Conservation (phyloP, 64 coral and sea anemone species). For the Montipora foliosa region DNA sequence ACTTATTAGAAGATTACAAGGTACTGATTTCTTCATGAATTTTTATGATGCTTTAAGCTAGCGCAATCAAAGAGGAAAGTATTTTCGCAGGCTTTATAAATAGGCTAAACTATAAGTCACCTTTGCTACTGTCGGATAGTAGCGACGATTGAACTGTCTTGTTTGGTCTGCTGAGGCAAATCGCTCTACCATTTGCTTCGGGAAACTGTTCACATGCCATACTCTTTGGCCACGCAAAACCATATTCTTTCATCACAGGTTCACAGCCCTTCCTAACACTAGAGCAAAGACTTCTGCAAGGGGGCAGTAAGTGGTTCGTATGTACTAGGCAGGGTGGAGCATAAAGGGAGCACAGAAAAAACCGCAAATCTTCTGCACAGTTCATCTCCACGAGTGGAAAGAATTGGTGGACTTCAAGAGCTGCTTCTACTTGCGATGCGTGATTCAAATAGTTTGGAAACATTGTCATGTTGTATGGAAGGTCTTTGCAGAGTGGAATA, state of each 20-base stretch:
- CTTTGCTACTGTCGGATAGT: background rate
- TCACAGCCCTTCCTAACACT: slow-evolving; percentile 36
- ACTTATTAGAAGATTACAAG: no score
- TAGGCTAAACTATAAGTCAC: background rate
- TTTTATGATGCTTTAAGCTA: no score
- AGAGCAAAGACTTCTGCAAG: slow-evolving; percentile 57
- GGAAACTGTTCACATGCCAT: slow-evolving; percentile 66
- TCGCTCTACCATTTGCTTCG: background rate
- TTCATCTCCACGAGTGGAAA: slow-evolving; percentile 43
- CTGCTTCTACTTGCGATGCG: slow-evolving; percentile 57
- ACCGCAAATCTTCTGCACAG: slow-evolving; percentile 38
- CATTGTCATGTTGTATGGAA: slow-evolving; percentile 72
- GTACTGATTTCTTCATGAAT: no score
- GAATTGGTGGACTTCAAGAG: slow-evolving; percentile 49
- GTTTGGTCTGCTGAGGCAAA: slow-evolving; percentile 15
- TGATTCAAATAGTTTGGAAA: slow-evolving; percentile 76
- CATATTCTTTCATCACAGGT: background rate
- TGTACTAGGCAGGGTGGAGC: background rate
- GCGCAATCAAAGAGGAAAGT: no score
- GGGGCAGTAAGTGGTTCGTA: background rate
- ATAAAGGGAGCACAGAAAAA: slow-evolving; percentile 69
- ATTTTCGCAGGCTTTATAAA: no score
- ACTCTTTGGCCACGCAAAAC: slow-evolving; percentile 48
- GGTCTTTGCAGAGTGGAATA: slow-evolving; percentile 64
- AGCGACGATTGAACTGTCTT: background rate